Base-by-base conservation (phyloP, 2,797 vertebrate genomes). In the Odontamblyopus lacepedii region DNA sequence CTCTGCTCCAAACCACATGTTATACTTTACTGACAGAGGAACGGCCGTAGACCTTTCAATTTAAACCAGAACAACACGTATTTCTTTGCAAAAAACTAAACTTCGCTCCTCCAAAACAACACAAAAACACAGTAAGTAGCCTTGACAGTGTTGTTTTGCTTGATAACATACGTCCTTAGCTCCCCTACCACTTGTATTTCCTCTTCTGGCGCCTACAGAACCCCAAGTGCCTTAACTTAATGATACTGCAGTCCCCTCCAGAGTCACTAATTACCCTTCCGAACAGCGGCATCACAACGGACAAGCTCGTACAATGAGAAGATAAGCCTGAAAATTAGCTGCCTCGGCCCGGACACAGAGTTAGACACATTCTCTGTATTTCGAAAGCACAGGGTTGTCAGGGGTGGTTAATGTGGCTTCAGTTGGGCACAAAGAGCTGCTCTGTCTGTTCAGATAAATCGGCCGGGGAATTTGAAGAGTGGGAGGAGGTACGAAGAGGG, bases 381-480 rank as follows among this genome's bases (percentile, higher is more conserved):
- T 26, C 13, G 62, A 87, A 80, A 75, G 78, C 78, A 80, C 72
- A 4, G 44, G 0, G 18, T 74, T 74, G 85, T 89, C 87, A 80
- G 72, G 79, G 78, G 73, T 68, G 71, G 79, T 83, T 78, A 85
- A 66, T 57, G 77, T 29, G 35, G 72, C 68, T 79, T 86, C 82
- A 65, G 71, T 61, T 2, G 63, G 79, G 79, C 84, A 89, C 87
- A 87, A 76, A 86, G 83, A 82, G 19, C 59, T 74, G 44, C 85
- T 86, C 84, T 87, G 91, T 91, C 86, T 84, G 78, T 82, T 89
- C 81, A 75, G 65, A 90, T 90, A 81, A 77, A 87, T 91, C 87
- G 88, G 86, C 85, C 78, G 71, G 83, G 76, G 86, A 87, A 89
- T 88, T 83, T 6, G 30, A 73, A 77, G 82, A 90, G 78, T 87